A percentile compares a stretch with the other conserved stretches of the same genome.
phyloP scores from a whole-genome alignment of 2,888 invertebrate genomes.

The Chloromyia formosa region DNA sequence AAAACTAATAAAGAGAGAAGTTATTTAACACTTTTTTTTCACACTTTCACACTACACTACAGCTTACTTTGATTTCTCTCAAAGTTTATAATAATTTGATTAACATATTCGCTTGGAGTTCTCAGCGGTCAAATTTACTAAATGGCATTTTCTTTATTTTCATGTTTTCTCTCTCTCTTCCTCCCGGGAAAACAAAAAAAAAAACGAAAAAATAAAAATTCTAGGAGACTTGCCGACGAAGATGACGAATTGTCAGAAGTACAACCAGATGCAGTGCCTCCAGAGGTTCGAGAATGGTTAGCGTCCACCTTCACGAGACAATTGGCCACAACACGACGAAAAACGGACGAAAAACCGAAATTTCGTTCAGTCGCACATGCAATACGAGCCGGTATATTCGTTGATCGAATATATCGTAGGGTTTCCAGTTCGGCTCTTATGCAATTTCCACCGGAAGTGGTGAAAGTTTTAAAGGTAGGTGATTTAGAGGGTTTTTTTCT shows the following conservation, averaged over 20 bases:
- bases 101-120: constrained; percentile 1
- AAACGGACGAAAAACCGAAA: constrained; percentile 83
- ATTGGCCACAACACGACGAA: constrained; percentile 79
- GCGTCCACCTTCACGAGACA: constrained; percentile 95
- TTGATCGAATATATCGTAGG: constrained; percentile 90
- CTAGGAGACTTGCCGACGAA: constrained; percentile 84
- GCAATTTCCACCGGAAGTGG: constrained; percentile 89
- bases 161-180: constrained; percentile 1
- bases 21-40: no score
- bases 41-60: not conserved
- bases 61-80: constrained; percentile 12
- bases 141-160: constrained; percentile 39
- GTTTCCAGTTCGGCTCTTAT: constrained; percentile 80
- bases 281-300: constrained; percentile 95
- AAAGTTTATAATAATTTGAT: constrained; percentile 1
- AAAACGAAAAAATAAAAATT: constrained; percentile 45
- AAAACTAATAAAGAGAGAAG: no score
- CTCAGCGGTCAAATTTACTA: constrained; percentile 9
- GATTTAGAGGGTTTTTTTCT: not conserved
- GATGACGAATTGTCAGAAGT: constrained; percentile 96
- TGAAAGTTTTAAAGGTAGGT: constrained; percentile 84
- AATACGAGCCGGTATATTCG: constrained; percentile 95
- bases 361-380: constrained; percentile 96
- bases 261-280: constrained; percentile 95
- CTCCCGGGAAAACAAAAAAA: no score